These are phyloP conservation scores for Argyresthia goedartella DNA, from an alignment of 2,888 invertebrate species.

Conservation along the genomic window DNA sequence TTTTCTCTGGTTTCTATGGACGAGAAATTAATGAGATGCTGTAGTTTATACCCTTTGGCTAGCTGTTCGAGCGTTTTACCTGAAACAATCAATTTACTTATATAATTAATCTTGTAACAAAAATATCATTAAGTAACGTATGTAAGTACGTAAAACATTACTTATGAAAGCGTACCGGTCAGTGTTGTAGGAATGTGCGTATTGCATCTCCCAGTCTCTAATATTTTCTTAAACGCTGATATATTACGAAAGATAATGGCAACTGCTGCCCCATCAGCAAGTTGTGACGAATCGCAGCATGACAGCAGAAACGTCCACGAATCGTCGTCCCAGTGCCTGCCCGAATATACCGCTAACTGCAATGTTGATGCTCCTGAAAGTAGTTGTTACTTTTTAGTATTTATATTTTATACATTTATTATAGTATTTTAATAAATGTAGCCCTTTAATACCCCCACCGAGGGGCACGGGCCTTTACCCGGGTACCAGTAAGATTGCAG, in stretches of 20 bases:
- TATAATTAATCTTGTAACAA: too few relatives aligned
- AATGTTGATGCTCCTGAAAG: conserved; percentile 52
- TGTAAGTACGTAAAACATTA: too few relatives aligned
- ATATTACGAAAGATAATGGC: conserved; percentile 53
- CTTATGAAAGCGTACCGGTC: conserved; percentile 31
- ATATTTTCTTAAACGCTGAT: conserved; percentile 41
- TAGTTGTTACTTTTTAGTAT: too few relatives aligned
- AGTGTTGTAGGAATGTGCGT: conserved; percentile 52
- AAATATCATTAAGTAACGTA: too few relatives aligned
- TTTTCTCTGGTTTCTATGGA: conserved; percentile 13
- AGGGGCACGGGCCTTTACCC: too few relatives aligned
- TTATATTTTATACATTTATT: too few relatives aligned
- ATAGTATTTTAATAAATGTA: too few relatives aligned
- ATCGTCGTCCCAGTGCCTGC: conserved; percentile 41
- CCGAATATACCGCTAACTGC: conserved; percentile 55
- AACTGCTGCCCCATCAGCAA: conserved; percentile 60
- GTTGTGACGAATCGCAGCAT: conserved; percentile 56
- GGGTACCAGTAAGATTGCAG: too few relatives aligned
- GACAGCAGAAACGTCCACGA: conserved; percentile 49
- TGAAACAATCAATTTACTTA: conserved; percentile 15
- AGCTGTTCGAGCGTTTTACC: conserved; percentile 55
- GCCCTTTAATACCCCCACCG: too few relatives aligned
- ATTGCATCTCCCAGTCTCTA: conserved; percentile 55
- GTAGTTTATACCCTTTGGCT: conserved; percentile 51
- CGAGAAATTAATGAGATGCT: conserved; percentile 28